Conservation (phyloP, 2,888 invertebrate genomes). For the Amphimallon solstitiale region DNA sequence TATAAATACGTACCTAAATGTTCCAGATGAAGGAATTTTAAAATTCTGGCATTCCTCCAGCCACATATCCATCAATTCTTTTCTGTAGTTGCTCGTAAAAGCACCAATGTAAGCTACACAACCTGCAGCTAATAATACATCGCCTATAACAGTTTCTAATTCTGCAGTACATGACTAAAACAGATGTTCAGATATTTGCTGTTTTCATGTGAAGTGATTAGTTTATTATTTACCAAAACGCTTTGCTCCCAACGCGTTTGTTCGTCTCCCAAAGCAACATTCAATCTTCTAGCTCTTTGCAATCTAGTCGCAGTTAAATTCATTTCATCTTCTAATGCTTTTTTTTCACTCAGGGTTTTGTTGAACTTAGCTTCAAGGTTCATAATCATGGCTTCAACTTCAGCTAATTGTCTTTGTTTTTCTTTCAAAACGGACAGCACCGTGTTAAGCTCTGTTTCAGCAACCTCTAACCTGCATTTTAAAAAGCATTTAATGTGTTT, state of each 20-base stretch:
- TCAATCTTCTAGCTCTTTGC: constrained; percentile 83
- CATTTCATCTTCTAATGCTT: constrained; percentile 78
- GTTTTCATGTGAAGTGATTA: not conserved
- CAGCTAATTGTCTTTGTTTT: constrained; percentile 84
- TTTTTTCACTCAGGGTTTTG: constrained; percentile 78
- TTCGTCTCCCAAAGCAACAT: constrained; percentile 88
- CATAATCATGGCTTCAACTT: constrained; percentile 78
- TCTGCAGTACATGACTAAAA: constrained; percentile 72
- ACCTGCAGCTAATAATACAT: constrained; percentile 86
- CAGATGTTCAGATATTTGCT: constrained; percentile 33
- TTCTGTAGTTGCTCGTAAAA: constrained; percentile 80
- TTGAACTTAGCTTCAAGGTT: constrained; percentile 72
- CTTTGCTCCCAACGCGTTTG: constrained; percentile 84
- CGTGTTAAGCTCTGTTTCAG: constrained; percentile 78
- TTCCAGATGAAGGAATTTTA: constrained; percentile 76
- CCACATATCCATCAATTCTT: constrained; percentile 76
- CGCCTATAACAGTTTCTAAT: constrained; percentile 75
- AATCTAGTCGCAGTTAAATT: constrained; percentile 81
- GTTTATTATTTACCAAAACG: constrained; percentile 66
- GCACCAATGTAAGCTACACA: constrained; percentile 93
- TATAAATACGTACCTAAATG: constrained; percentile 67
- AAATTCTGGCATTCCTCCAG: constrained; percentile 71
- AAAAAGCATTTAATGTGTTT: too few relatives aligned
- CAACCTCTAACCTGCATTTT: constrained; percentile 75
- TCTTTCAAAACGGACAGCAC: constrained; percentile 80